Evolutionary conservation across 2,797 vertebrate genomes (phyloP).

Genomic region (Etheostoma nigrum): DNA sequence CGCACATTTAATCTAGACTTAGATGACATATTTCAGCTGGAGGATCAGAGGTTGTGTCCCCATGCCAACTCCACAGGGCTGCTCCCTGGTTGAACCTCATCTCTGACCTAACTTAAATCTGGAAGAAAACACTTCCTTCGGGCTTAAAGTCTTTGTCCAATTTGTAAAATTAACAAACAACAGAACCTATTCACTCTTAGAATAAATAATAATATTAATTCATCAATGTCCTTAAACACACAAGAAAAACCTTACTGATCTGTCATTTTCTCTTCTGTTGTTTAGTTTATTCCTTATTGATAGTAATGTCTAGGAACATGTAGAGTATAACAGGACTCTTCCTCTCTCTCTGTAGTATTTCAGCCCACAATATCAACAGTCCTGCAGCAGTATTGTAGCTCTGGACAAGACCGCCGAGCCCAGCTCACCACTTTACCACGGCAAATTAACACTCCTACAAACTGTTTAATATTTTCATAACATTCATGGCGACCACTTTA

Average conservation of each 20-base stretch:
- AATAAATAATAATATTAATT: neutral
- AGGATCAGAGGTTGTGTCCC: slow-evolving; percentile 26
- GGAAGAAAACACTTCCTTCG: neutral
- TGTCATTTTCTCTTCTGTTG: neutral
- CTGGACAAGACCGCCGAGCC: neutral
- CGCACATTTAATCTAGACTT: slow-evolving; percentile 2
- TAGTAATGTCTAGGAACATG: slow-evolving; percentile 11
- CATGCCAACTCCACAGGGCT: slow-evolving; percentile 24
- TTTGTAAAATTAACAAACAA: neutral
- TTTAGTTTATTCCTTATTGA: slow-evolving; percentile 1
- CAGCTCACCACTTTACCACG: neutral
- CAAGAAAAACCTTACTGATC: neutral
- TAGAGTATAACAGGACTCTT: slow-evolving; percentile 15
- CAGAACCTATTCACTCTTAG: neutral
- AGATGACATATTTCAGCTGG: slow-evolving; percentile 33
- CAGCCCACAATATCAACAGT: neutral
- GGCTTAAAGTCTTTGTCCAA: slow-evolving; percentile 7
- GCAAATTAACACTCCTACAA: neutral
- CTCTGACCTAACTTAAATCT: slow-evolving; percentile 31
- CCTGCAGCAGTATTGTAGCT: slow-evolving; percentile 2
- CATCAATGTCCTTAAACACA: neutral
- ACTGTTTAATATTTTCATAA: slow-evolving; percentile 9
- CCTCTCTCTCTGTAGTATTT: slow-evolving; percentile 22
- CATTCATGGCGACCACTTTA: neutral
- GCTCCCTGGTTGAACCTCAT: slow-evolving; percentile 17